phyloP scores from a whole-genome alignment of 2,888 invertebrate genomes.

The Mimachlamys varia region DNA sequence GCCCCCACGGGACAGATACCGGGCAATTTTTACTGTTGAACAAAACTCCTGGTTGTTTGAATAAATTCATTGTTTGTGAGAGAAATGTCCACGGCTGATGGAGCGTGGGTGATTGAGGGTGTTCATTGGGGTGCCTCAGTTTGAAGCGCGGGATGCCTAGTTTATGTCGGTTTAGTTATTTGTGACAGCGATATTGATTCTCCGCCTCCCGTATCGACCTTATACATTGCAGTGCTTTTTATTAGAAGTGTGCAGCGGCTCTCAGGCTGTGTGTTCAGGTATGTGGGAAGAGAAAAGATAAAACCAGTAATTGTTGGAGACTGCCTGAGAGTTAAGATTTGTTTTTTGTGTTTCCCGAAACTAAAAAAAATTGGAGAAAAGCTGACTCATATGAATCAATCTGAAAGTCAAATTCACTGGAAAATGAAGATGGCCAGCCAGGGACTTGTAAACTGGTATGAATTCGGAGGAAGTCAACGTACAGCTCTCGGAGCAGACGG shows the following conservation, averaged over 20 bases:
- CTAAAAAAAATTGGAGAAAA: not conserved
- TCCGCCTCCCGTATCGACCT: conserved; percentile 1
- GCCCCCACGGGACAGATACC: not conserved
- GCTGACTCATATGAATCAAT: not conserved
- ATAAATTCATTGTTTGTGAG: conserved; percentile 10
- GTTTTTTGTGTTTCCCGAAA: not conserved
- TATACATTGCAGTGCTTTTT: conserved; percentile 23
- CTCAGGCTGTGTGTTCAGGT: not conserved
- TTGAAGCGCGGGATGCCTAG: not conserved
- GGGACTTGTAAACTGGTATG: not conserved
- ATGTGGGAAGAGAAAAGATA: not conserved
- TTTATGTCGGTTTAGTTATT: conserved; percentile 7
- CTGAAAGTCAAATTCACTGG: not conserved
- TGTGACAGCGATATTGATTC: conserved; percentile 23
- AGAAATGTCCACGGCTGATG: not conserved
- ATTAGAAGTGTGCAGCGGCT: not conserved
- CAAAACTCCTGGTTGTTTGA: conserved; percentile 12
- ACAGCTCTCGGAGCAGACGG: not conserved
- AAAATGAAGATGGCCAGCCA: not conserved
- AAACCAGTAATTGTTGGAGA: not conserved
- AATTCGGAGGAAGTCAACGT: not conserved
- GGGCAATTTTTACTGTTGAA: not conserved
- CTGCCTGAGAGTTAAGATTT: not conserved
- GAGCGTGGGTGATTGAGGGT: not conserved
- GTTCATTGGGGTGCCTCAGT: not conserved